Evolutionary conservation across 2,113 vertebrate species (phyloP).

Genomic region (Coreoperca whiteheadi): DNA sequence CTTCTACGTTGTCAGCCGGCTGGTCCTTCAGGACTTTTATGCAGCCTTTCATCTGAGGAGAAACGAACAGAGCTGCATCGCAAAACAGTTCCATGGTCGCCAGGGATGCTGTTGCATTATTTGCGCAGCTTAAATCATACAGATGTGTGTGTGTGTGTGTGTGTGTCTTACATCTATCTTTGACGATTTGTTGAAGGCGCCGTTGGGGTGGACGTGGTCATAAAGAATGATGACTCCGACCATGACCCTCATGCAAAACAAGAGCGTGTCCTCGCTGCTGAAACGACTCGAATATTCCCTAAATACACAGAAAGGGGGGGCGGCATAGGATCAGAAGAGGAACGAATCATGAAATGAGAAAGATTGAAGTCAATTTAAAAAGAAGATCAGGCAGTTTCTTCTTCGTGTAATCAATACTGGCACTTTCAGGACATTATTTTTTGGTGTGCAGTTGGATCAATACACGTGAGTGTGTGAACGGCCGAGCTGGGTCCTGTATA

Average conservation of each 20-base stretch:
- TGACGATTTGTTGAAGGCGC: constrained; percentile 97
- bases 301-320: background rate
- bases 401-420: no score
- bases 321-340: background rate
- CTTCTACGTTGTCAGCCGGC: constrained; percentile 96
- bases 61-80: constrained; percentile 6
- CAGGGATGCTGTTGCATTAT: background rate
- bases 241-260: constrained; percentile 99
- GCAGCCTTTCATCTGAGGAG: constrained; percentile 97
- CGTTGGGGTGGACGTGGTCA: constrained; percentile 97
- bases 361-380: rapidly evolving
- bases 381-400: no score
- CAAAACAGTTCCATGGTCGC: background rate
- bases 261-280: constrained; percentile 94
- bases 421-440: background rate
- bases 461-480: background rate
- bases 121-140: background rate
- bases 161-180: constrained; percentile 94
- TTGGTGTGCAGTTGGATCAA: background rate
- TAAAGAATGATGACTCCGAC: constrained; percentile 99
- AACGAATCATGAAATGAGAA: background rate
- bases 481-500: background rate
- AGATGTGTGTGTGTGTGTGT: background rate
- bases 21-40: constrained; percentile 99
- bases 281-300: constrained; percentile 97